Percentiles rank a stretch among this genome's conserved stretches.
phyloP scores from a whole-genome alignment of 2,797 vertebrate genomes.

The Lutra lutra region DNA sequence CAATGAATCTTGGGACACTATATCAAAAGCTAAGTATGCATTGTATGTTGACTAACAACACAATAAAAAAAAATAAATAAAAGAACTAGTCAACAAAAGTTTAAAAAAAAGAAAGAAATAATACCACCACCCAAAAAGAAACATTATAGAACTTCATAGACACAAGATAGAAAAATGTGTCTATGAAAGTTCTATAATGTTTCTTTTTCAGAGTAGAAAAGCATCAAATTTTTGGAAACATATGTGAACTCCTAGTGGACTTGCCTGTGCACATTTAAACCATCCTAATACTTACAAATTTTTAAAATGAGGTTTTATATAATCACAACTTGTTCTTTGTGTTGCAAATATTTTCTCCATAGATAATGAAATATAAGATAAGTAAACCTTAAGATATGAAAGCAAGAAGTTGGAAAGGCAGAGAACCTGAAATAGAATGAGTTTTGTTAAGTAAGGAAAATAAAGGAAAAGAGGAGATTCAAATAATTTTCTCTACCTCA shows the following conservation, averaged over 20 bases:
- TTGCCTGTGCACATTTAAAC: background rate
- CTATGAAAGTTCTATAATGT: background rate
- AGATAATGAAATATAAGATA: background rate
- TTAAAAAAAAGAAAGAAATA: background rate
- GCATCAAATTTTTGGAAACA: background rate
- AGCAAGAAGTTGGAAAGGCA: background rate
- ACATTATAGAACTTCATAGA: too few species aligned
- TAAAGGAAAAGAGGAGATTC: background rate
- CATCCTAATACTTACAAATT: background rate
- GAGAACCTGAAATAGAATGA: background rate
- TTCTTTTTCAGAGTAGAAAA: background rate
- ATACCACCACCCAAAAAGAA: background rate
- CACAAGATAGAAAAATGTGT: background rate
- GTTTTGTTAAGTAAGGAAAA: background rate
- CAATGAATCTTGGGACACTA: too few species aligned
- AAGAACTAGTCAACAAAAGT: too few species aligned
- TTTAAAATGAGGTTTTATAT: background rate
- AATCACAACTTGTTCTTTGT: background rate
- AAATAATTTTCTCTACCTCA: background rate
- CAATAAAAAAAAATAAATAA: too few species aligned
- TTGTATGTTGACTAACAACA: too few species aligned
- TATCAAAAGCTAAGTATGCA: too few species aligned
- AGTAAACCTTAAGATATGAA: background rate
- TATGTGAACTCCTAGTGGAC: background rate
- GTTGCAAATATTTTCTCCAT: background rate